A percentile compares a stretch with the other conserved stretches of the same genome.
phyloP scores from a whole-genome alignment of 2,113 vertebrate genomes.

The Gallinago jamesoni region DNA sequence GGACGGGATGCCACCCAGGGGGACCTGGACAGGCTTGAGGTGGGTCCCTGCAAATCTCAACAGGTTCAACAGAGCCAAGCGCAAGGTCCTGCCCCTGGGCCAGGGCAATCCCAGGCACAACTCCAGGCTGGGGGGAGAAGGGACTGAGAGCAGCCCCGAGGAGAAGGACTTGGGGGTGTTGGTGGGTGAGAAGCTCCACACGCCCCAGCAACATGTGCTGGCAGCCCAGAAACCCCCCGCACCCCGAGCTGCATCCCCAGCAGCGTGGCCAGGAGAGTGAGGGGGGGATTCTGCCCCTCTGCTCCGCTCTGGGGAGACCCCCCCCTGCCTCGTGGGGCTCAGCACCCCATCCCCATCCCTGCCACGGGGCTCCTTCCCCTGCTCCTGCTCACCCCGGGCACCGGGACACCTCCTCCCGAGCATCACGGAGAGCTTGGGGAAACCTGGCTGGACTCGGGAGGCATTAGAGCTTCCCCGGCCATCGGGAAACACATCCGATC shows the following conservation, averaged over 20 bases:
- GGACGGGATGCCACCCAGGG: background rate
- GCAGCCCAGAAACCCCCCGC: background rate
- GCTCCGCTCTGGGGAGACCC: background rate
- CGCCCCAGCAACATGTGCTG: background rate
- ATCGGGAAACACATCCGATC: background rate
- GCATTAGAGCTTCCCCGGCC: background rate
- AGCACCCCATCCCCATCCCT: background rate
- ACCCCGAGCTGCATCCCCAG: background rate
- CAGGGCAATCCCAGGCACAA: background rate
- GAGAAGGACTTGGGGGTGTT: background rate
- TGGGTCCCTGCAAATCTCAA: background rate
- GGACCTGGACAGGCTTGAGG: background rate
- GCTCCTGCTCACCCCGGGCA: background rate
- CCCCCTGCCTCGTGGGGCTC: background rate
- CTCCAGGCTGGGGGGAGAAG: background rate
- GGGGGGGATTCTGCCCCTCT: background rate
- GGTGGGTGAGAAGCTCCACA: background rate
- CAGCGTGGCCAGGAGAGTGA: background rate
- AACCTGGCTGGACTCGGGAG: accelerated
- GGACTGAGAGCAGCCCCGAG: background rate
- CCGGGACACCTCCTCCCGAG: accelerated
- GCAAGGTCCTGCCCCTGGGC: background rate
- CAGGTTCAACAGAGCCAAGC: background rate
- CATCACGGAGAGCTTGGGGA: background rate
- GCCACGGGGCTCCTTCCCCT: background rate